Conservation (phyloP, 2,797 vertebrate genomes). For the Galaxias olidus region DNA sequence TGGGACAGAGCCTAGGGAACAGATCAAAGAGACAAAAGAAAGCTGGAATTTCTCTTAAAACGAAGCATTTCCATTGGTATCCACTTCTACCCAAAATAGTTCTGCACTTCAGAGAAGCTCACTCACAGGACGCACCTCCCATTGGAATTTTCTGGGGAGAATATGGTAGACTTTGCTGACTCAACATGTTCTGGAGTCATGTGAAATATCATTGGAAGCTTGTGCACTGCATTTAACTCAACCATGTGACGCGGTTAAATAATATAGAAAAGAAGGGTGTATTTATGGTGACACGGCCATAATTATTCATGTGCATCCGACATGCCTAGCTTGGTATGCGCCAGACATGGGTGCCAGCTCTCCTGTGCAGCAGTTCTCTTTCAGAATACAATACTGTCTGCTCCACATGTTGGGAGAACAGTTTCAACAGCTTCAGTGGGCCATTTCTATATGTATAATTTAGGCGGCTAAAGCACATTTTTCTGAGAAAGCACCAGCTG, state of each 20-base stretch:
- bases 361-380: slow-evolving; percentile 13
- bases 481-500: slow-evolving; percentile 7
- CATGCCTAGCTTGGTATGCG: slow-evolving; percentile 30
- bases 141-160: background rate
- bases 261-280: slow-evolving; percentile 17
- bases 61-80: background rate
- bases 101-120: background rate
- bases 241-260: slow-evolving; percentile 11
- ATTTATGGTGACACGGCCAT: slow-evolving; percentile 13
- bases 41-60: background rate
- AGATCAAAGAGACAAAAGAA: background rate
- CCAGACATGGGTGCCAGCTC: slow-evolving; percentile 5
- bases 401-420: background rate
- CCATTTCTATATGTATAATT: slow-evolving; percentile 47
- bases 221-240: background rate
- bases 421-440: slow-evolving; percentile 35
- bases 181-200: too few species aligned
- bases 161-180: too few species aligned
- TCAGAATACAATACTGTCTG: background rate
- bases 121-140: background rate
- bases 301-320: slow-evolving; percentile 32
- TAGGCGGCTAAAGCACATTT: slow-evolving; percentile 24
- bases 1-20: slow-evolving; percentile 81
- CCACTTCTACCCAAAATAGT: background rate
- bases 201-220: too few species aligned